phyloP scores from a whole-genome alignment of 2,113 vertebrate genomes.

The Excalfactoria chinensis region DNA sequence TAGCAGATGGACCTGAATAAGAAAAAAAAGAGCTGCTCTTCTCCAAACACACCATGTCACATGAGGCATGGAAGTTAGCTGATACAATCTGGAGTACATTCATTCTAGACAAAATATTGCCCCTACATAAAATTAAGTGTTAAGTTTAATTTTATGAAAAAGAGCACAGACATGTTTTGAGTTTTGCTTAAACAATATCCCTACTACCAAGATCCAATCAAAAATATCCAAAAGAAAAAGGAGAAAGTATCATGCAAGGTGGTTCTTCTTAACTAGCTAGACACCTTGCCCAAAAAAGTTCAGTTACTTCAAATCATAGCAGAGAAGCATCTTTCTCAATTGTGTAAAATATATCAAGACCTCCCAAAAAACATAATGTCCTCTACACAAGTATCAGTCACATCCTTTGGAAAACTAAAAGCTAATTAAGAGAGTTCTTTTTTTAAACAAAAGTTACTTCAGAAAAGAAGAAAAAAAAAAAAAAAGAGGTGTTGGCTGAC shows the following conservation, averaged over 20 bases:
- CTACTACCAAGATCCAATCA: background rate
- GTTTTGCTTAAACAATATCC: background rate
- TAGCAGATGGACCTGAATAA: background rate
- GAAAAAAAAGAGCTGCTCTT: background rate
- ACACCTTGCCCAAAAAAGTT: background rate
- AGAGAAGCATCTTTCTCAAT: background rate
- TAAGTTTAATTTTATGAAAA: background rate
- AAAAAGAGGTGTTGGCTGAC: constrained; percentile 24
- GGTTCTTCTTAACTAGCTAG: background rate
- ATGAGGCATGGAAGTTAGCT: accelerated
- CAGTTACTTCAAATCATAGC: background rate
- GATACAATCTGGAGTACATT: background rate
- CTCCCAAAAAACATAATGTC: background rate
- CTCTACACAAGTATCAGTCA: background rate
- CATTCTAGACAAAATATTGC: accelerated
- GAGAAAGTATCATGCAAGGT: background rate
- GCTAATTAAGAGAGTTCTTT: constrained; percentile 34
- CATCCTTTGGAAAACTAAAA: constrained; percentile 10
- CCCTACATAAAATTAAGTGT: background rate
- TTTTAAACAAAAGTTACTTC: constrained; percentile 37
- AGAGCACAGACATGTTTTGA: background rate
- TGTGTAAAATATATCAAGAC: background rate
- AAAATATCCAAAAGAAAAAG: background rate
- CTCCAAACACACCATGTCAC: background rate
- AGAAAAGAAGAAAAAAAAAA: background rate